These are phyloP conservation scores for Pampus argenteus DNA, from an alignment of 2,797 vertebrate genomes.

Conservation along the genomic window DNA sequence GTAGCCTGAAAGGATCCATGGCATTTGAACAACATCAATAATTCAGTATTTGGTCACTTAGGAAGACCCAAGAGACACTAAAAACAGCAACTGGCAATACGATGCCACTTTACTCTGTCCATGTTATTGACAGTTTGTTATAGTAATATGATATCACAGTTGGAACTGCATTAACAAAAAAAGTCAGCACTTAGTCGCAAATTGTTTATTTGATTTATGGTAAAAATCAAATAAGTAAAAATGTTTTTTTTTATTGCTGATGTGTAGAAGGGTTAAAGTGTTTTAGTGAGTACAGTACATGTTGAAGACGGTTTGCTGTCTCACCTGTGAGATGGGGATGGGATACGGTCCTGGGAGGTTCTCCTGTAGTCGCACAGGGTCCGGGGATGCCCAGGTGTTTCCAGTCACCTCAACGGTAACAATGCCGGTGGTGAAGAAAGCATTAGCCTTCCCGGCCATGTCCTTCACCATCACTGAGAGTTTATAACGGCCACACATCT, in stretches of 20 bases:
- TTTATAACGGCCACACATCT: slow-evolving; percentile 84
- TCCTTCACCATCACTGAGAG: slow-evolving; percentile 88
- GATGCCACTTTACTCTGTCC: slow-evolving; percentile 57
- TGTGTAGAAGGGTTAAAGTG: background rate
- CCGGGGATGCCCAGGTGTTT: slow-evolving; percentile 85
- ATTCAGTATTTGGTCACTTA: slow-evolving; percentile 77
- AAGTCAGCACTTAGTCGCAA: slow-evolving; percentile 19
- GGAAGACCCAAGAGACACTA: slow-evolving; percentile 59
- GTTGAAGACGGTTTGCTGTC: slow-evolving; percentile 8
- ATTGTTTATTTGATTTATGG: slow-evolving; percentile 22
- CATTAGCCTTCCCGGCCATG: slow-evolving; percentile 84
- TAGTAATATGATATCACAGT: slow-evolving; percentile 51
- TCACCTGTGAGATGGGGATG: slow-evolving; percentile 87
- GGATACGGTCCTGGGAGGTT: slow-evolving; percentile 86
- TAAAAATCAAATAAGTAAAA: slow-evolving; percentile 20
- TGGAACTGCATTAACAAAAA: slow-evolving; percentile 34
- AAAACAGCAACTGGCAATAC: slow-evolving; percentile 70
- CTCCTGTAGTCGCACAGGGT: slow-evolving; percentile 85
- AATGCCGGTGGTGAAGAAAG: slow-evolving; percentile 84
- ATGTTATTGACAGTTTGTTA: slow-evolving; percentile 56
- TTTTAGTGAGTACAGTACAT: background rate
- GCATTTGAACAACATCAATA: slow-evolving; percentile 75
- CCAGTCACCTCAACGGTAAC: slow-evolving; percentile 84
- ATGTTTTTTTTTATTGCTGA: background rate
- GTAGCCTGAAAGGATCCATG: slow-evolving; percentile 64